These are phyloP conservation scores for Hippoglossus hippoglossus DNA, from an alignment of 2,797 vertebrate species.

Conservation along the genomic window DNA sequence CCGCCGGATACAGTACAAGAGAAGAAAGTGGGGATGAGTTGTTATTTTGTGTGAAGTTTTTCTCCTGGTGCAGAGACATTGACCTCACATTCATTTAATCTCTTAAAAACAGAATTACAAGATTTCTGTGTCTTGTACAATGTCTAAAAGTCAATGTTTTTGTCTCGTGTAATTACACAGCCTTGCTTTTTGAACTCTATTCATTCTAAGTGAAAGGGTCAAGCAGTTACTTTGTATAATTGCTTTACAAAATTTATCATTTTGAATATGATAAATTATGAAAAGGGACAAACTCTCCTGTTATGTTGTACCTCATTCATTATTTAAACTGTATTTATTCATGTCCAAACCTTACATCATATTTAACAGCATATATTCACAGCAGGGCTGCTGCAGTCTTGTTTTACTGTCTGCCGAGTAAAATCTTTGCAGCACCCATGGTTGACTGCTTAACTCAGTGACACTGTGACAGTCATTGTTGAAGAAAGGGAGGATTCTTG, in stretches of 20 bases:
- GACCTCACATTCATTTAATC: no score
- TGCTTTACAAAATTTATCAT: no score
- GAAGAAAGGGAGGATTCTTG: not conserved
- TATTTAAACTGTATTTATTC: not conserved
- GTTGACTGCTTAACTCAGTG: conserved; percentile 15
- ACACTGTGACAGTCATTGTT: conserved; percentile 16
- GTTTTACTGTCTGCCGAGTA: not conserved
- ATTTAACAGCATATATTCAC: conserved; percentile 1
- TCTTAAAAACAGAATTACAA: no score
- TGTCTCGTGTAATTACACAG: no score
- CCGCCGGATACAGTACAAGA: conserved; percentile 20
- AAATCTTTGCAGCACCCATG: conserved; percentile 2
- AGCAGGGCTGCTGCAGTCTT: not conserved
- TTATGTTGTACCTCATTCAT: not conserved
- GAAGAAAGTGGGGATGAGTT: not conserved
- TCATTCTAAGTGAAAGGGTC: no score
- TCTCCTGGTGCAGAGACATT: not conserved
- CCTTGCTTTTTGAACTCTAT: no score
- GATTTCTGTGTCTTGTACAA: no score
- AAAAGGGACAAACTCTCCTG: no score
- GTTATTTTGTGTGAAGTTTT: not conserved
- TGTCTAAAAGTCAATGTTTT: no score
- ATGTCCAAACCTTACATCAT: not conserved
- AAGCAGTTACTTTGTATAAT: no score
- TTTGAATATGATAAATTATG: no score